Evolutionary conservation across 1,140 invertebrate species (phyloP).

Genomic region (Microplitis mediator): DNA sequence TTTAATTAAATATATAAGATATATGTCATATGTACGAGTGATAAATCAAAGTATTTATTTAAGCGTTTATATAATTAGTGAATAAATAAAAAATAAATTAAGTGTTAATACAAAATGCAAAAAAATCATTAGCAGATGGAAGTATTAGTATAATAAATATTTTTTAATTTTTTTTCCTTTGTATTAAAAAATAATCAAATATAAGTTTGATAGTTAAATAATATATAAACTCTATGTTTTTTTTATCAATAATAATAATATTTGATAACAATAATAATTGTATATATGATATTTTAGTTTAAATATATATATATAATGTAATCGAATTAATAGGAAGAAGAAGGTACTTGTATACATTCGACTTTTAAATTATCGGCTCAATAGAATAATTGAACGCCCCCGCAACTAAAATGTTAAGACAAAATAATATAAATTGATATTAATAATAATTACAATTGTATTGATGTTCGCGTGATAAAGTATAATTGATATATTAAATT

Average conservation of each 20-base stretch:
- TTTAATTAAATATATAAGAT: too few species aligned
- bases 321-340: slow-evolving; percentile 28
- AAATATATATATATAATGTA: not conserved
- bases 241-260: not conserved
- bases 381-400: slow-evolving; percentile 33
- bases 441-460: not conserved
- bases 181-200: not conserved
- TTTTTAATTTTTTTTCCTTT: too few species aligned
- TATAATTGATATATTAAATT: too few species aligned
- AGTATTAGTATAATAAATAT: not conserved
- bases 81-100: slow-evolving; percentile 17
- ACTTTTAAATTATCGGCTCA: slow-evolving; percentile 32
- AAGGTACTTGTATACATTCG: slow-evolving; percentile 39
- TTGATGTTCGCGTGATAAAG: too few species aligned
- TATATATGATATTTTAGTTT: not conserved
- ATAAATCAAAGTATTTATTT: too few species aligned
- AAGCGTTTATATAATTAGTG: too few species aligned
- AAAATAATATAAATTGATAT: not conserved
- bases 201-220: not conserved
- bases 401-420: slow-evolving; percentile 33
- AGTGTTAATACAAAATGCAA: slow-evolving; percentile 31
- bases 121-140: not conserved
- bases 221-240: not conserved
- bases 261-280: not conserved
- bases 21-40: too few species aligned